Percentiles rank a stretch among this genome's conserved stretches.
phyloP scores from a whole-genome alignment of 2,113 vertebrate genomes.

The Semicossyphus pulcher region DNA sequence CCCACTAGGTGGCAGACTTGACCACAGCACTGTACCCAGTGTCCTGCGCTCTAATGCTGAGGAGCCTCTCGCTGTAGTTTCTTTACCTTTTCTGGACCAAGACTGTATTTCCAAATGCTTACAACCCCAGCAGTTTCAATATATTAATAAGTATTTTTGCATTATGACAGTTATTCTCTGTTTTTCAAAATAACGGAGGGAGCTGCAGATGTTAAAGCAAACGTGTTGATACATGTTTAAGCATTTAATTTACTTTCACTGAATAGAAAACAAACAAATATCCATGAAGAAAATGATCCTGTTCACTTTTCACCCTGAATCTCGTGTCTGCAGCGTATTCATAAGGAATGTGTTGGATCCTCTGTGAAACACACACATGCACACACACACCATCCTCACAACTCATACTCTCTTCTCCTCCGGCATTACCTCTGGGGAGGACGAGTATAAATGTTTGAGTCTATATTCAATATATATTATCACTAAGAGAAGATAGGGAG shows the following conservation, averaged over 20 bases:
- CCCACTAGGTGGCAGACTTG: conserved; percentile 66
- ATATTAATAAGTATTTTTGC: neutral
- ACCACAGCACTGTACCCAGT: neutral
- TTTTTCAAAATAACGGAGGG: neutral
- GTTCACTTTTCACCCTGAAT: neutral
- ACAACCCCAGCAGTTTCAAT: neutral
- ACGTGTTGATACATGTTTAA: too few relatives aligned
- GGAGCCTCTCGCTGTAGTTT: neutral
- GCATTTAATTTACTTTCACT: neutral
- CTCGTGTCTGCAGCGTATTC: conserved; percentile 14
- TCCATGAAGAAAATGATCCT: neutral
- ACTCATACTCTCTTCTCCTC: conserved; percentile 21
- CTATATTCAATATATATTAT: conserved; percentile 58
- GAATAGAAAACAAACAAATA: neutral
- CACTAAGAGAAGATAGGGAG: conserved; percentile 27
- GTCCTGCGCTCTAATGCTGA: neutral
- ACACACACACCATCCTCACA: neutral
- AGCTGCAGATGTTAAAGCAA: neutral
- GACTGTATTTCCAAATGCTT: neutral
- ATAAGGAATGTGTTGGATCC: conserved; percentile 16
- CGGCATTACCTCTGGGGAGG: conserved; percentile 12
- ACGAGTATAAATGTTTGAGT: conserved; percentile 47
- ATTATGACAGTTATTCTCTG: too few relatives aligned
- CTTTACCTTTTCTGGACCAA: neutral
- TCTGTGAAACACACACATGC: conserved; percentile 28